Conservation (phyloP, 2,797 vertebrate genomes). For the Pyrrhura leucotis region DNA sequence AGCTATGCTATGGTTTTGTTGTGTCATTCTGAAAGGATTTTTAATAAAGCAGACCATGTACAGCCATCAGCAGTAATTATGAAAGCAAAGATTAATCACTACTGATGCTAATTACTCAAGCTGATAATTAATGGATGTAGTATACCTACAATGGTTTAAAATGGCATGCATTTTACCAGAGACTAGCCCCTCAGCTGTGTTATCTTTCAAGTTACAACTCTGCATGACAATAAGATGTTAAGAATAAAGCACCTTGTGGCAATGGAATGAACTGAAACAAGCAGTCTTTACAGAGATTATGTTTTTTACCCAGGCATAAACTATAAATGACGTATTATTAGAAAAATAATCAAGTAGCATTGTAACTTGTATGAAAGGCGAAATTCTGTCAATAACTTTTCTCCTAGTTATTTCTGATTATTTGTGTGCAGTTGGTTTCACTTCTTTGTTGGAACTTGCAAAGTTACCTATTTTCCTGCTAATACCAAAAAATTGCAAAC, state of each 20-base stretch:
- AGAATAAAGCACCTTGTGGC: neutral
- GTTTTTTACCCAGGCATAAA: neutral
- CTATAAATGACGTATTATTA: neutral
- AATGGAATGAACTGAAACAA: conserved; percentile 28
- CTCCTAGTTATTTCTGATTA: neutral
- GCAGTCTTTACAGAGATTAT: neutral
- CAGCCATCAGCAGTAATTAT: conserved; percentile 59
- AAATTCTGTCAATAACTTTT: neutral
- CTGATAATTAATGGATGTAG: conserved; percentile 52
- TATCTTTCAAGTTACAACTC: conserved; percentile 24
- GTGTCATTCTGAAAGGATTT: neutral
- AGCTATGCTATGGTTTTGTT: conserved; percentile 19
- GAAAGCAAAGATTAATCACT: conserved; percentile 61
- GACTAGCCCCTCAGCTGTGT: neutral
- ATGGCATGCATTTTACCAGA: conserved; percentile 34
- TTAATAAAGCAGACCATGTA: conserved; percentile 6
- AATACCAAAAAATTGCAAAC: neutral
- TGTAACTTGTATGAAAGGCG: neutral
- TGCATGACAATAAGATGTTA: conserved; percentile 14
- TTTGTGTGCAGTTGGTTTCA: neutral
- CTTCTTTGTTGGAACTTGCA: neutral
- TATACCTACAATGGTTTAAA: conserved; percentile 30
- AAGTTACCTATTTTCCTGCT: neutral
- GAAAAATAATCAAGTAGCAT: neutral
- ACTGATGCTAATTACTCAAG: conserved; percentile 62